Evolutionary conservation across 35 echinoderm and acorn worm genomes (phyloP).

Genomic region (Stichopus chloronotus): DNA sequence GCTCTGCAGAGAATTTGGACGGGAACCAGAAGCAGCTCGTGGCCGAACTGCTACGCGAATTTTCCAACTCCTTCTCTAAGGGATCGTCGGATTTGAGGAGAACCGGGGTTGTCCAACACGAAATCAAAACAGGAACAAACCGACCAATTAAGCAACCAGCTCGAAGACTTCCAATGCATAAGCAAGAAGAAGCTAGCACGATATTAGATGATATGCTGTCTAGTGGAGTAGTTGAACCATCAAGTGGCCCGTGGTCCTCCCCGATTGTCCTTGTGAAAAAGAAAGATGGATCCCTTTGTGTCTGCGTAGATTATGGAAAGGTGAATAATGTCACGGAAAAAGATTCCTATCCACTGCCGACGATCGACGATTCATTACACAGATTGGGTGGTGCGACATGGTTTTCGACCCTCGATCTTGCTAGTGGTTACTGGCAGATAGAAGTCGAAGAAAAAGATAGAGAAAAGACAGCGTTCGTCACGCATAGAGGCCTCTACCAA

Average conservation of each 20-base stretch:
- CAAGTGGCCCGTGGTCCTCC: background rate
- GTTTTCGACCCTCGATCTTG: background rate
- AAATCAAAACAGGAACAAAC: background rate
- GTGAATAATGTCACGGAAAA: background rate
- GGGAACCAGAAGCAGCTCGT: no score
- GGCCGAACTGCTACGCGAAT: no score
- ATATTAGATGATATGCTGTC: background rate
- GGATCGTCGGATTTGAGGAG: no score
- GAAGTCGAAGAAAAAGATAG: conserved; percentile 6
- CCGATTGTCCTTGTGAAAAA: conserved; percentile 10
- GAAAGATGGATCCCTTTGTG: background rate
- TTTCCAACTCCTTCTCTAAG: no score
- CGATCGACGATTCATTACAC: background rate
- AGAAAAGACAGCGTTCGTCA: background rate
- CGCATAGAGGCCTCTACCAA: background rate
- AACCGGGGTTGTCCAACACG: background rate
- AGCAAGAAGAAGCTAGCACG: background rate
- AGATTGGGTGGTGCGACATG: background rate
- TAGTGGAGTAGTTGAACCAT: background rate
- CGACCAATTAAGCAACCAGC: background rate
- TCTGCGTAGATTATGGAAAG: conserved; percentile 14
- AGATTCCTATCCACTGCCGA: background rate
- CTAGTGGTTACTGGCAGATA: conserved; percentile 1
- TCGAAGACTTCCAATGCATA: background rate
- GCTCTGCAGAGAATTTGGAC: no score